Evolutionary conservation across 2,888 invertebrate genomes (phyloP).

Genomic region (Harpalus rubripes): DNA sequence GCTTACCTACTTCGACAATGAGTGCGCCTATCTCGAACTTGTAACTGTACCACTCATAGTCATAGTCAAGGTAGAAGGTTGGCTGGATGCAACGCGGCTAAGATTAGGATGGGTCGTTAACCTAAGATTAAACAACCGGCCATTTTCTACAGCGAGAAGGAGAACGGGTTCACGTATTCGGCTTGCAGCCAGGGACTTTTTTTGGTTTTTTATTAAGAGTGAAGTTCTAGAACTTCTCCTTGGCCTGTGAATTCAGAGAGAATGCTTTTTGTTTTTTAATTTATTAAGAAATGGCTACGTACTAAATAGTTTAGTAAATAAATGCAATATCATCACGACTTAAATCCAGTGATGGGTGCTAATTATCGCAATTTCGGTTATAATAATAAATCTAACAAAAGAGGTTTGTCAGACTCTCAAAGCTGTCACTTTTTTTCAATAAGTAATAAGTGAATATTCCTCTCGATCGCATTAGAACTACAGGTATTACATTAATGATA

Average conservation of each 20-base stretch:
- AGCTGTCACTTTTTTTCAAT: too few species aligned
- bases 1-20: constrained; percentile 47
- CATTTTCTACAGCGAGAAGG: constrained; percentile 50
- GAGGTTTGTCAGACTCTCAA: too few species aligned
- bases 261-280: neutral
- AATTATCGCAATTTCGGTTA: too few species aligned
- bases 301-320: neutral
- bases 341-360: too few species aligned
- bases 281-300: neutral
- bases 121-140: constrained; percentile 68
- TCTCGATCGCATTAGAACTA: too few species aligned
- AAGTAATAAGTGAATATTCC: too few species aligned
- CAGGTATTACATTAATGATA: too few species aligned
- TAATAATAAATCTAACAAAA: too few species aligned
- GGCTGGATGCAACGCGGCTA: constrained; percentile 72
- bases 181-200: constrained; percentile 9
- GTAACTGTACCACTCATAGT: constrained; percentile 26
- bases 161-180: constrained; percentile 40
- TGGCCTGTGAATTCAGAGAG: neutral
- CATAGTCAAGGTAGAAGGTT: constrained; percentile 57
- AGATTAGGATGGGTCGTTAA: constrained; percentile 74
- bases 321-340: too few species aligned
- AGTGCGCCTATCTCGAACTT: constrained; percentile 38
- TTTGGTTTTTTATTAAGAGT: constrained; percentile 17
- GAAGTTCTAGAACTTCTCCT: constrained; percentile 34